These are phyloP conservation scores for Pseudolaguvia tuberculata DNA, from an alignment of 2,113 vertebrate genomes.

Conservation along the genomic window DNA sequence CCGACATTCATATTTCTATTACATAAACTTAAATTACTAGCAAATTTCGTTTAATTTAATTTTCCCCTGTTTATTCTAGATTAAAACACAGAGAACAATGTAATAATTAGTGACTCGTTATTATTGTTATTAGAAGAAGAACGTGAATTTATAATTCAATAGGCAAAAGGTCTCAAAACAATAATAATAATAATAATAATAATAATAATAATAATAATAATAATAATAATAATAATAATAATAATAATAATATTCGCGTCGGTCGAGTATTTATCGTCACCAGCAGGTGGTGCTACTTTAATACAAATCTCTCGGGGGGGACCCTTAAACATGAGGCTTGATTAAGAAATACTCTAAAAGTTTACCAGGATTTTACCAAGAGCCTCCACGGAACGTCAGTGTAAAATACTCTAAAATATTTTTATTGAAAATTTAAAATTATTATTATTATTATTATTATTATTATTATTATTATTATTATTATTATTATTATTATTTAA, in stretches of 20 bases:
- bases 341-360: not conserved
- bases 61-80: not conserved
- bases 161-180: too few species aligned
- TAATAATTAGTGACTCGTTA: not conserved
- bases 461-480: too few species aligned
- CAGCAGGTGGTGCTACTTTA: not conserved
- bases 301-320: not conserved
- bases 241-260: too few species aligned
- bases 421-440: too few species aligned
- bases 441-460: too few species aligned
- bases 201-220: not conserved
- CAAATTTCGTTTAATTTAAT: not conserved
- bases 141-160: too few species aligned
- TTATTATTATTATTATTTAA: too few species aligned
- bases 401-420: too few species aligned
- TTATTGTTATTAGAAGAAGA: not conserved
- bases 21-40: not conserved
- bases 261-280: not conserved
- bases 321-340: too few species aligned
- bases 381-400: too few species aligned
- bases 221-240: not conserved
- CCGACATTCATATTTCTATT: not conserved
- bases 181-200: not conserved
- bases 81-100: not conserved
- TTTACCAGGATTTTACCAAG: not conserved